Evolutionary conservation across 1,140 invertebrate genomes (phyloP), one percentile per base, ranked within the genome.

Genomic region (Bombus pascuorum): DNA sequence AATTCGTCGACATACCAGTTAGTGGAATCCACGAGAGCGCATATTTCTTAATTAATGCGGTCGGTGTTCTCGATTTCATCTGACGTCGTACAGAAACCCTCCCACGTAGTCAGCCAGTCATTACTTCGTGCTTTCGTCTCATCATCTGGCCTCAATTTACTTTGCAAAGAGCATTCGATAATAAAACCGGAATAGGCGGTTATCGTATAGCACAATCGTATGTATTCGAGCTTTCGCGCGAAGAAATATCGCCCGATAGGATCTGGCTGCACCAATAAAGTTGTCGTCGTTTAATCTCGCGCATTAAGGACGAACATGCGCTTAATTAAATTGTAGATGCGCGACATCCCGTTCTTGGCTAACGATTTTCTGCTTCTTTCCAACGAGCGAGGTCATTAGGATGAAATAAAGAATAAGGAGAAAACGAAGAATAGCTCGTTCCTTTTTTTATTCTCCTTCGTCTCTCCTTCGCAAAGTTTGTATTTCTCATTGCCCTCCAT

Each of bases 281-380:
- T 91, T 82, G 44, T 59, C 44, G 71, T 28, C 78, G 76, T 76
- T 85, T 85, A 90, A 90, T 89, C 89, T 85, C 57, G 62, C 22
- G 68, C 59, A 70, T 89, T 89, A 87, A 71, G 65, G 59, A 73
- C 76, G 84, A 77, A 73, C 74, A 79, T 79, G 70, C 44, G 47
- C 86, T 90, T 90, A 90, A 90, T 90, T 89, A 92, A 91, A 81
- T 71, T 39, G 44, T 12, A 71, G 78, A 90, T 76, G 84, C 89
- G 86, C 90, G 87, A 90, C 87, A 90, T 88, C 90, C 88, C 81
- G 81, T 89, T 59, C 18, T 34, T 9, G 13, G n/a, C 15, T 77
- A 77, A 68, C 73, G 74, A 65, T 62, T 85, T 62, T 57, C 59
- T 28, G 59, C 34, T 47, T 39, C 70, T 44, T 28, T 18, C 39